phyloP scores from a whole-genome alignment of 2,113 vertebrate genomes.

The Vulpes lagopus region DNA sequence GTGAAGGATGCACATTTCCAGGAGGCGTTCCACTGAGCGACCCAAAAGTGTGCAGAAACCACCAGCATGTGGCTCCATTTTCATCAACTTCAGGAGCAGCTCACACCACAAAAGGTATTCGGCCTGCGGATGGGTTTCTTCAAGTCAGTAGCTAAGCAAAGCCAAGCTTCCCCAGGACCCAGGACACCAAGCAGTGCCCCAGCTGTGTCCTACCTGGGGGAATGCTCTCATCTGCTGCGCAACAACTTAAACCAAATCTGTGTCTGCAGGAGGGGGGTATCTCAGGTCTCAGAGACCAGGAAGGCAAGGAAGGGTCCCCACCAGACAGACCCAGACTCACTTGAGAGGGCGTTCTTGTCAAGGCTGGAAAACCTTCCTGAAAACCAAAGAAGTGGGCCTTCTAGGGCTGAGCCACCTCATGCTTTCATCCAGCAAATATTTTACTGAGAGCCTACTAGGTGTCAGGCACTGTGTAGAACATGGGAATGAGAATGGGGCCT shows the following conservation, averaged over 20 bases:
- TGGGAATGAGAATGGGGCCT: background rate
- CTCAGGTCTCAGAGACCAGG: background rate
- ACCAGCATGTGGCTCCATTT: background rate
- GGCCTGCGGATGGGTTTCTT: background rate
- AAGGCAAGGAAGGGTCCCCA: background rate
- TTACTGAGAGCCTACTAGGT: background rate
- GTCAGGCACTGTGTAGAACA: background rate
- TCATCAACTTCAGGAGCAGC: background rate
- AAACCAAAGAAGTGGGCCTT: background rate
- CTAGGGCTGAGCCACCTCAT: background rate
- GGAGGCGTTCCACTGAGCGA: background rate
- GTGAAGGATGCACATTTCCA: background rate
- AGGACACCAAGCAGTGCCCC: background rate
- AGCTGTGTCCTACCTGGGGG: background rate
- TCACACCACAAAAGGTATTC: background rate
- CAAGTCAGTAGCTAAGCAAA: background rate
- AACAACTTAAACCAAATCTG: background rate
- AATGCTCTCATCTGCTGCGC: background rate
- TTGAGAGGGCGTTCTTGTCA: no score
- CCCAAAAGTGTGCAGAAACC: background rate
- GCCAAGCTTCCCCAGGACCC: background rate
- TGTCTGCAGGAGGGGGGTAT: background rate
- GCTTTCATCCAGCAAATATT: background rate
- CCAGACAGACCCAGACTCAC: background rate
- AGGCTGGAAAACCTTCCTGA: background rate